Conservation (phyloP, 1,140 invertebrate genomes). For the Artemia franciscana region DNA sequence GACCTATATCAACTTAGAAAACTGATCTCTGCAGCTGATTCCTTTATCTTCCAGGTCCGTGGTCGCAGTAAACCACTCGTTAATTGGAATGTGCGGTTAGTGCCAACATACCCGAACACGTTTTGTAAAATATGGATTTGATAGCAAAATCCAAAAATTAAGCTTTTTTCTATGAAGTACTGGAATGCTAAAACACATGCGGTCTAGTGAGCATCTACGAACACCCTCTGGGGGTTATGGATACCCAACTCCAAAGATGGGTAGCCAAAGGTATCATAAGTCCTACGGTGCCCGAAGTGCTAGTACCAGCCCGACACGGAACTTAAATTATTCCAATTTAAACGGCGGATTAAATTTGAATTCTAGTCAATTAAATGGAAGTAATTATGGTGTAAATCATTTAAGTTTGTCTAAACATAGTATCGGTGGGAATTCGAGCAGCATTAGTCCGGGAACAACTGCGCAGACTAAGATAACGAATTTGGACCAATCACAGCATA, state of each 20-base stretch:
- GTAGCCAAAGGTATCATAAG: background rate
- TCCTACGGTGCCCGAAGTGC: background rate
- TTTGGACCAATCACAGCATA: background rate
- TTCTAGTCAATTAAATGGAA: background rate
- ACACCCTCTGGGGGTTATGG: background rate
- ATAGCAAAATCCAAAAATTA: no score
- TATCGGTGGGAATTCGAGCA: constrained; percentile 28
- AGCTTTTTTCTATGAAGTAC: no score
- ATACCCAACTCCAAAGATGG: background rate
- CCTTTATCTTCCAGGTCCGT: no score
- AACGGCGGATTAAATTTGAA: background rate
- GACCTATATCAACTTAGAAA: no score
- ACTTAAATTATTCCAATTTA: background rate
- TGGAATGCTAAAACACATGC: background rate
- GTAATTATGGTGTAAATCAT: background rate
- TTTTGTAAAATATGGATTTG: no score
- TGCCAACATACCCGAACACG: no score
- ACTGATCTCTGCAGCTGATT: no score
- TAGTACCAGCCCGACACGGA: background rate
- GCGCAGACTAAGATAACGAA: constrained; percentile 4
- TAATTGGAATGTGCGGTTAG: no score
- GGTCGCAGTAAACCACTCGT: no score
- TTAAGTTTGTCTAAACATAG: background rate
- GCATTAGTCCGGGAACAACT: constrained; percentile 24
- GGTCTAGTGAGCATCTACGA: background rate